phyloP scores from a whole-genome alignment of 2,113 vertebrate genomes.

The Hirundichthys speculiger region DNA sequence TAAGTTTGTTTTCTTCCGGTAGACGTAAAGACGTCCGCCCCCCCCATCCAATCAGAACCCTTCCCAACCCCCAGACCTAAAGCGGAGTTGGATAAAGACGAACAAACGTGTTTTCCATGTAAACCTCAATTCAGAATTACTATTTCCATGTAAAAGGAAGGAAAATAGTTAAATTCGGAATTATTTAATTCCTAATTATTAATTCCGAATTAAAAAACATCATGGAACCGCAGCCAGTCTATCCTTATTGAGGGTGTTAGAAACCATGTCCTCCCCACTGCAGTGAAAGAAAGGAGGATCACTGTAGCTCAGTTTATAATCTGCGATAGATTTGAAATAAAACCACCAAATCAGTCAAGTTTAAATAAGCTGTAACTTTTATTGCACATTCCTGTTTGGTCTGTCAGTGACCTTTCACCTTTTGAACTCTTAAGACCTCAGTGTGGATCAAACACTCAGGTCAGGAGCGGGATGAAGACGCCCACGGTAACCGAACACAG shows the following conservation, averaged over 20 bases:
- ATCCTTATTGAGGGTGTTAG: constrained; percentile 13
- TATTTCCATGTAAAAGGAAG: too few relatives aligned
- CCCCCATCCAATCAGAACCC: too few relatives aligned
- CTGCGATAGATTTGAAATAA: constrained; percentile 32
- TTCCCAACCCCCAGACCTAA: too few relatives aligned
- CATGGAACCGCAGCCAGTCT: constrained; percentile 11
- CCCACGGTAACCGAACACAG: constrained; percentile 57
- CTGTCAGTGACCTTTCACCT: constrained; percentile 76
- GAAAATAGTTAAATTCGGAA: too few relatives aligned
- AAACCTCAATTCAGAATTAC: too few relatives aligned
- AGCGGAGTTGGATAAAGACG: too few relatives aligned
- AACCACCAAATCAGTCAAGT: constrained; percentile 60
- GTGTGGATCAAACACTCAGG: constrained; percentile 71
- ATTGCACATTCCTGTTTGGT: constrained; percentile 89
- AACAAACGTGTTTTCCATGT: too few relatives aligned
- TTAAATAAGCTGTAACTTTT: constrained; percentile 85
- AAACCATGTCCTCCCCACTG: constrained; percentile 6
- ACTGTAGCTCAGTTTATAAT: not conserved
- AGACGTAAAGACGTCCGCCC: too few relatives aligned
- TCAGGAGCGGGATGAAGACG: constrained; percentile 54
- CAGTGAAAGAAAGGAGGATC: constrained; percentile 32
- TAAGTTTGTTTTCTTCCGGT: too few relatives aligned
- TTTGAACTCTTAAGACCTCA: constrained; percentile 62
- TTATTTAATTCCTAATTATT: too few relatives aligned
- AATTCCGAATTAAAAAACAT: too few relatives aligned